Base-by-base conservation (phyloP, 2,888 invertebrate species). In the Pyrrhia umbra region DNA sequence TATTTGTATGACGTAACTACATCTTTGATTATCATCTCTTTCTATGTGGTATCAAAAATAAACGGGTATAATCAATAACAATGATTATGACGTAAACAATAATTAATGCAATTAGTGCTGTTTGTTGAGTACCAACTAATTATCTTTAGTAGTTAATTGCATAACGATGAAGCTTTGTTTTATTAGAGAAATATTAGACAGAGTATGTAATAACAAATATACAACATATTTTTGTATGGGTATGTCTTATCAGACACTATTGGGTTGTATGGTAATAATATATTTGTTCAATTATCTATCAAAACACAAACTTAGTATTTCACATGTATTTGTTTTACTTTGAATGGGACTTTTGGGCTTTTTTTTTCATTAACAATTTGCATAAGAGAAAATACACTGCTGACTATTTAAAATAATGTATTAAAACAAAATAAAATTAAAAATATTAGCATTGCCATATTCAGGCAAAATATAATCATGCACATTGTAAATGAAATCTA, bases 1-100 rank as follows among this genome's bases (percentile, higher is more conserved):
- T 89, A 81, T 80, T 61, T 21, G 6, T 3, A 16, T n/a, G n/a
- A n/a, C 37, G 3, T 13, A 6, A 30, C 0, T 30, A 20, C 6
- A 13, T 6, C 43, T 47, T 1, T 30, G 40, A n/a, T n/a, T n/a
- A n/a, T n/a, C n/a, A n/a, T n/a, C n/a, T n/a, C n/a, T n/a, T 45
- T 49, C 6, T 58, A 34, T 59, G 50, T 54, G 49, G 27, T 43
- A 42, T 57, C 54, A 52, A 46, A 54, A 37, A 20, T 54, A 73
- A 16, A 54, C 42, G 25, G 54, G 39, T 57, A n/a, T 30, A 37
- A 52, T 46, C 21, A 34, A 55, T 43, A 54, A 40, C 39, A 50
- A 63, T 45, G 55, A 56, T 42, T 16, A 51, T n/a, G 18, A 58
- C 49, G 50, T 64, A 58, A 64, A 61, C 60, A 67, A 47, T 61